Conservation (phyloP, 2,888 invertebrate genomes). For the Rotaria magnacalcarata region DNA sequence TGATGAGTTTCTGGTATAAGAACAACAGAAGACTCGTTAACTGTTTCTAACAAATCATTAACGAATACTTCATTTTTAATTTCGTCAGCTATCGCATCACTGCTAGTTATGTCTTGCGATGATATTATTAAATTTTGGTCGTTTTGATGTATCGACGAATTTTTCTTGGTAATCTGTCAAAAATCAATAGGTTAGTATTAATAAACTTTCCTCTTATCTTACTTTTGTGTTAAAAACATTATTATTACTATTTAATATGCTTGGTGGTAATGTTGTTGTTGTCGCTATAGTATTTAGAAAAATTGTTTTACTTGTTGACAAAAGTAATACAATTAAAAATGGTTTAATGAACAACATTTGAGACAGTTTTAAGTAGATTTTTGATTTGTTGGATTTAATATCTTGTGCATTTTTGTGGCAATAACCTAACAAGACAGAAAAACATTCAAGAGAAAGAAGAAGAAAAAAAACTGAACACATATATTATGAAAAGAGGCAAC, state of each 20-base stretch:
- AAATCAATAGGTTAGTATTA: neutral
- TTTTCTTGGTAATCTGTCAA: neutral
- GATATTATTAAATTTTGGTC: neutral
- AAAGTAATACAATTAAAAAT: neutral
- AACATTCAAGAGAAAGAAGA: neutral
- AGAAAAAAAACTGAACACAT: neutral
- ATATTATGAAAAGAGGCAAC: neutral
- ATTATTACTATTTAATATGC: neutral
- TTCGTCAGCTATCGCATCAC: neutral
- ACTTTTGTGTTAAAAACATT: neutral
- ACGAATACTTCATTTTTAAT: constrained; percentile 20
- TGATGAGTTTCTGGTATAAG: neutral
- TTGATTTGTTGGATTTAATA: neutral
- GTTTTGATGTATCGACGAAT: neutral
- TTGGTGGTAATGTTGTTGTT: neutral
- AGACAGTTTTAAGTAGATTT: neutral
- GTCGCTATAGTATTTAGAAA: neutral
- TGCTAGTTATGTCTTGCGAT: neutral
- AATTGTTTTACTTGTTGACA: neutral
- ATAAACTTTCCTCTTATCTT: neutral
- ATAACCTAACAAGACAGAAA: neutral
- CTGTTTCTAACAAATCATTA: neutral
- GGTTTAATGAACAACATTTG: neutral
- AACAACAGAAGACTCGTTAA: neutral
- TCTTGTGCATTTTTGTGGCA: neutral